Base-by-base conservation (phyloP, 2,888 invertebrate species). In the Salticus scenicus region DNA sequence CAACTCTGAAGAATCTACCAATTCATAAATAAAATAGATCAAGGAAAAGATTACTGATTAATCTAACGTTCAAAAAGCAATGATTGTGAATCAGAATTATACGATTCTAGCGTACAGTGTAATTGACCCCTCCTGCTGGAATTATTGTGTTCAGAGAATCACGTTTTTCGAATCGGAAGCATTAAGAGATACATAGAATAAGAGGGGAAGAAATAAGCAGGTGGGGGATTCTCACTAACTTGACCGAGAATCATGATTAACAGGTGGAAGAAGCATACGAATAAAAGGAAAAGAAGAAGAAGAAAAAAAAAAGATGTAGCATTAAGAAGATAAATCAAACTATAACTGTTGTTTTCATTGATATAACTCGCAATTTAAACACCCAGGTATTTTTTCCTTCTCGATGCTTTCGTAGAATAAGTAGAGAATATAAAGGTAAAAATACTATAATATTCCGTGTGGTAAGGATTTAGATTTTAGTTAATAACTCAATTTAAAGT, bases 161-260 rank as follows among this genome's bases (percentile, higher is more conserved):
- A 84, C 83, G 83, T 51, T 84, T 84, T 77, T 67, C 83, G 31
- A 84, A 84, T 84, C 83, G 83, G 83, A 84, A 84, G 77, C 73
- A 72, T 84, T 77, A 66, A 67, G 73, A 77, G 75, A 66, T 64
- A 33, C 70, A 30, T 64, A 64, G 31, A 42, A 51, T 37, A 41
- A 30, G 24, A 8, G 20, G 42, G 41, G 64, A 41, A 37, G 77
- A 37, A 42, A 33, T 17, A 30, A 42, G 27, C 63, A 37, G 17
- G 51, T 71, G 64, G 41, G n/a, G 41, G 57, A 41, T 67, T 57
- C 57, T 7, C 51, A 42, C 10, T 10, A 7, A 4, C 10, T 10
- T 37, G 7, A 28, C 71, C 42, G 41, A 70, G 28, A 27, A n/a
- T 77, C 83, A 84, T 77, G 83, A 69, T 69, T 57, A 77, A 78